phyloP scores from a whole-genome alignment of 1,140 invertebrate species.

The Ruditapes philippinarum region DNA sequence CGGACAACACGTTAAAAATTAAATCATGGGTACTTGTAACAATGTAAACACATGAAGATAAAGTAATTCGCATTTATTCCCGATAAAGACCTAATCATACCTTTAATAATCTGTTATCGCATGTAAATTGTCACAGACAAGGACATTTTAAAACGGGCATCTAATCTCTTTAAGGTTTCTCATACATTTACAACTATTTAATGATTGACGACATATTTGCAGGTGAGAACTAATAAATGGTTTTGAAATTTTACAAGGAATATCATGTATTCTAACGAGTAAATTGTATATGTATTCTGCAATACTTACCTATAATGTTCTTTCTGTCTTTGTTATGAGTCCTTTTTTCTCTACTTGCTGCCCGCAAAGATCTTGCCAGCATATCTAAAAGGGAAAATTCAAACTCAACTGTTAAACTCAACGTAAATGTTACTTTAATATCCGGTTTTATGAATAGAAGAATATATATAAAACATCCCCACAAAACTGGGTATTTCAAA shows the following conservation, averaged over 20 bases:
- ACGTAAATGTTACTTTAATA: too few species aligned
- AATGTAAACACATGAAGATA: not conserved
- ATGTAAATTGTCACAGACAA: not conserved
- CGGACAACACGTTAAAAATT: not conserved
- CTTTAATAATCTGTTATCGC: slow-evolving; percentile 2
- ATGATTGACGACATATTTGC: not conserved
- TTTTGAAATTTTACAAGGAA: too few species aligned
- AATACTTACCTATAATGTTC: not conserved
- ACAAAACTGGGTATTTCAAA: slow-evolving; percentile 3
- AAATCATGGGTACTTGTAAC: not conserved
- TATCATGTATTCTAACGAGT: not conserved
- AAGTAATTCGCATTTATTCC: not conserved
- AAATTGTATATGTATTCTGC: too few species aligned
- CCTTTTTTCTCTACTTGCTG: not conserved
- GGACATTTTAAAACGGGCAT: not conserved
- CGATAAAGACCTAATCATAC: not conserved
- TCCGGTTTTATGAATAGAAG: too few species aligned
- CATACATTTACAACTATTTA: not conserved
- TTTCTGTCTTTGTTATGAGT: not conserved
- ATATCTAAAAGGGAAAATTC: not conserved
- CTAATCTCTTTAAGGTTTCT: not conserved
- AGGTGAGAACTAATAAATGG: not conserved
- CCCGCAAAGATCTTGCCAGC: not conserved
- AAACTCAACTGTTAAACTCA: too few species aligned
- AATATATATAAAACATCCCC: too few species aligned